These are phyloP conservation scores for Thermophis baileyi DNA, from an alignment of 2,113 vertebrate genomes.

Conservation along the genomic window DNA sequence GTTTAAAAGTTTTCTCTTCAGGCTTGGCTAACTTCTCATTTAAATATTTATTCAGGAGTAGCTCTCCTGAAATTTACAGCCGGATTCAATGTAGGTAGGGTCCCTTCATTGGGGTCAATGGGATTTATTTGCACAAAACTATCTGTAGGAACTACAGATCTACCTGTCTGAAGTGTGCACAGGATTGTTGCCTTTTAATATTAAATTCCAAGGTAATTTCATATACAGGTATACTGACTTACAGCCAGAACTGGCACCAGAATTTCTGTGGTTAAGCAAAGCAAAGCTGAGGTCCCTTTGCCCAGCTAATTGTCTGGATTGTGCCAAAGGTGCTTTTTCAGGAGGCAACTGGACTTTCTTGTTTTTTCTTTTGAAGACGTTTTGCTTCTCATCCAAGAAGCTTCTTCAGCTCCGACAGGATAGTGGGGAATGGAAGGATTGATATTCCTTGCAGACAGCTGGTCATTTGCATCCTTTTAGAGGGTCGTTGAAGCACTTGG, in stretches of 20 bases:
- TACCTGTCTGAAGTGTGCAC: not conserved
- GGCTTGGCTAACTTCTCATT: not conserved
- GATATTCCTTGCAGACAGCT: too few relatives aligned
- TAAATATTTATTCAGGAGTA: not conserved
- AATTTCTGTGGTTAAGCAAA: not conserved
- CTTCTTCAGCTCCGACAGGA: too few relatives aligned
- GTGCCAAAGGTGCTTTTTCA: too few relatives aligned
- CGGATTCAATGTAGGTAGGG: not conserved
- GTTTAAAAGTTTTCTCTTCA: conserved; percentile 32
- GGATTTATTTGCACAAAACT: not conserved
- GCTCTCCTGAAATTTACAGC: not conserved
- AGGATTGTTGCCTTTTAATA: not conserved
- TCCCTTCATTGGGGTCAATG: not conserved
- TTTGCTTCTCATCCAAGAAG: too few relatives aligned
- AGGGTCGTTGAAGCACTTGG: too few relatives aligned
- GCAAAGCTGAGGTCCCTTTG: not conserved
- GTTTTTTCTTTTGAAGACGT: too few relatives aligned
- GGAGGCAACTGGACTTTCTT: too few relatives aligned
- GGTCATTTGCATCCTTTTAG: too few relatives aligned
- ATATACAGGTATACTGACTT: not conserved
- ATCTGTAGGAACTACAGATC: not conserved
- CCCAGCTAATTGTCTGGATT: not conserved
- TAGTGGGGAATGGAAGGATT: too few relatives aligned
- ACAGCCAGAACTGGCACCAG: not conserved
- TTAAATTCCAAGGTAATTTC: not conserved